A percentile compares a stretch with the other conserved stretches of the same genome.
phyloP scores from a whole-genome alignment of 2,888 invertebrate genomes.

The Chouioia cunea region DNA sequence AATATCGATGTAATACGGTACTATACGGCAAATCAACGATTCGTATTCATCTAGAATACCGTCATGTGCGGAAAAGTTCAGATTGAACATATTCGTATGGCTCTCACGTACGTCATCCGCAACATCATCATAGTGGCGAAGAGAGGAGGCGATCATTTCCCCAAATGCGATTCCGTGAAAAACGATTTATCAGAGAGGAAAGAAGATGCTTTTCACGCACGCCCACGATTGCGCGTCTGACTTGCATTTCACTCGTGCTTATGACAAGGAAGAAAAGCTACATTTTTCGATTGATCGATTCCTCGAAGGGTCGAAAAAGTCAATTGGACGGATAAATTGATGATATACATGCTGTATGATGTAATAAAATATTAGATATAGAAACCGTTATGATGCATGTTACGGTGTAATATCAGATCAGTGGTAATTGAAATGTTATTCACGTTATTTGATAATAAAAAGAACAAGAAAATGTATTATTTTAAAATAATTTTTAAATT shows the following conservation, averaged over 20 bases:
- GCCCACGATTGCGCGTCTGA: constrained; percentile 36
- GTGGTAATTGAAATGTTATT: constrained; percentile 4
- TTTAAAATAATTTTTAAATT: too few species aligned
- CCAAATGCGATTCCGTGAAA: constrained; percentile 43
- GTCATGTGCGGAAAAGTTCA: constrained; percentile 12
- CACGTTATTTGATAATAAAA: too few species aligned
- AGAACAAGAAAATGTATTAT: too few species aligned
- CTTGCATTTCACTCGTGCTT: constrained; percentile 29
- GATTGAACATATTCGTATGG: constrained; percentile 21
- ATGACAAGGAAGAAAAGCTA: not conserved
- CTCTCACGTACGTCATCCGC: constrained; percentile 33
- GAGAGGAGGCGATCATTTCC: constrained; percentile 39
- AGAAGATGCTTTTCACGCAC: constrained; percentile 1
- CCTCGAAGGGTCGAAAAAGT: constrained; percentile 7
- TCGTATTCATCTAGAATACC: constrained; percentile 23
- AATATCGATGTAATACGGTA: too few species aligned
- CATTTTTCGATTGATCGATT: constrained; percentile 38
- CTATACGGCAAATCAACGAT: constrained; percentile 13
- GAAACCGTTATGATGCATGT: not conserved
- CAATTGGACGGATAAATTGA: constrained; percentile 1
- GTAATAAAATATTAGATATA: not conserved
- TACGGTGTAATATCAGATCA: not conserved
- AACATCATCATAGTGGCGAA: not conserved
- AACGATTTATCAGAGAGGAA: constrained; percentile 53
- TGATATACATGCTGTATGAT: not conserved